These are phyloP conservation scores for Coluber constrictor DNA, from an alignment of 2,797 vertebrate genomes.

Conservation along the genomic window DNA sequence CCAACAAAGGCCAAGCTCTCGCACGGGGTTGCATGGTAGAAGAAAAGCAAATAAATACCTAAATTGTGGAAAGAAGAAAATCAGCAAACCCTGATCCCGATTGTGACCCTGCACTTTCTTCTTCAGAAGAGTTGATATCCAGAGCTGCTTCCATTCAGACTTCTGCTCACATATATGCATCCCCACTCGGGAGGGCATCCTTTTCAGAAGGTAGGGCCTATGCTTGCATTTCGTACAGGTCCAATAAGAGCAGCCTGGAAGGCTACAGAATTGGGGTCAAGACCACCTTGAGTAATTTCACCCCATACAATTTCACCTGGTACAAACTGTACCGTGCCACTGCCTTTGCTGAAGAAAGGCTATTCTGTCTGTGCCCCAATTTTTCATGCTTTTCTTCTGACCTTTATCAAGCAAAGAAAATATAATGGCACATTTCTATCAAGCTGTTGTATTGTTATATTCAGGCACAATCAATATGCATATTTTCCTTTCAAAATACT, in stretches of 20 bases:
- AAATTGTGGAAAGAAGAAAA: not conserved
- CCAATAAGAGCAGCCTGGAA: not conserved
- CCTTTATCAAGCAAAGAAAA: conserved; percentile 96
- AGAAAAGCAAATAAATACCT: not conserved
- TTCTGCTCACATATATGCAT: not conserved
- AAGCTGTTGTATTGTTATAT: conserved; percentile 74
- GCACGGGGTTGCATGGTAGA: not conserved
- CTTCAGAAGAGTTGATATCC: not conserved
- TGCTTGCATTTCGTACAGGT: not conserved
- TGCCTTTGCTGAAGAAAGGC: conserved; percentile 74
- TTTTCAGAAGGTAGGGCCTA: too few species aligned
- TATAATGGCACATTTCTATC: conserved; percentile 84
- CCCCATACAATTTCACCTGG: not conserved
- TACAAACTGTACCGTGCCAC: conserved; percentile 38
- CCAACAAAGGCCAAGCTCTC: not conserved
- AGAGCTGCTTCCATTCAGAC: not conserved
- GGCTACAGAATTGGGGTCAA: not conserved
- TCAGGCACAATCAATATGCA: conserved; percentile 71
- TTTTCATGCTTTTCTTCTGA: conserved; percentile 73
- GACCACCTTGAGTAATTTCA: not conserved
- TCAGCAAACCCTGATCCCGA: not conserved
- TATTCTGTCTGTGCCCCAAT: conserved; percentile 62
- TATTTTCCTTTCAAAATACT: conserved; percentile 77
- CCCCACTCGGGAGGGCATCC: not conserved
- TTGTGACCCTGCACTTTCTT: not conserved